Percentiles rank a stretch among this genome's conserved stretches.
These are phyloP conservation scores for Psettodes erumei DNA, from an alignment of 2,113 vertebrate species.

Conservation along the genomic window DNA sequence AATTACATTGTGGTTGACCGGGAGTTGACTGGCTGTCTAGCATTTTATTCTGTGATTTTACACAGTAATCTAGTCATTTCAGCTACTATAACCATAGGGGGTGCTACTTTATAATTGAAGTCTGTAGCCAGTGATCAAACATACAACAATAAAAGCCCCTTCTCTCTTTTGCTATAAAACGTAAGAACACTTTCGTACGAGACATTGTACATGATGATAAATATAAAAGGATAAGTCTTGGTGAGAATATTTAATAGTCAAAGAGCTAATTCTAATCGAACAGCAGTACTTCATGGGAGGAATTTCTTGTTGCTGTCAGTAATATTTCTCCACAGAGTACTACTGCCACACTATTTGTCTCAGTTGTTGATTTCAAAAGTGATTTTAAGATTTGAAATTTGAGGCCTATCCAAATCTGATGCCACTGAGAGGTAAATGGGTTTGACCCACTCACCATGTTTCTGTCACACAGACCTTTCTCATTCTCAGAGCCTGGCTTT, in stretches of 20 bases:
- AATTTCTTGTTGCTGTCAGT: neutral
- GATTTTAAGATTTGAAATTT: slow-evolving; percentile 27
- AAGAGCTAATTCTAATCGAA: slow-evolving; percentile 5
- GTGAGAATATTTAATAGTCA: neutral
- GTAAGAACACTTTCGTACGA: slow-evolving; percentile 6
- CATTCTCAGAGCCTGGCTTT: slow-evolving; percentile 9
- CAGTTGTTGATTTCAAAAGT: slow-evolving; percentile 22
- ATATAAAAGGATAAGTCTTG: neutral
- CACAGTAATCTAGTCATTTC: slow-evolving; percentile 16
- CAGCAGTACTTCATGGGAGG: neutral
- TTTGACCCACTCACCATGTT: slow-evolving; percentile 42
- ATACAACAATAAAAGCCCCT: slow-evolving; percentile 11
- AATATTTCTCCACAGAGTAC: neutral
- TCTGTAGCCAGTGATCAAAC: slow-evolving; percentile 14
- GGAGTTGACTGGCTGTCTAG: slow-evolving; percentile 15
- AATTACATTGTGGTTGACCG: slow-evolving; percentile 26
- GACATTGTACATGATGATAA: neutral
- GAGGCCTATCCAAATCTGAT: slow-evolving; percentile 8
- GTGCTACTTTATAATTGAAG: slow-evolving; percentile 53
- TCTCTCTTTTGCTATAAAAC: slow-evolving; percentile 12
- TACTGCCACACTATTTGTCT: neutral
- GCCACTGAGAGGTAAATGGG: slow-evolving; percentile 27
- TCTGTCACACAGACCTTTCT: slow-evolving; percentile 15
- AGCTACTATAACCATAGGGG: slow-evolving; percentile 45
- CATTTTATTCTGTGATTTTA: slow-evolving; percentile 20